Evolutionary conservation across 2,113 vertebrate species (phyloP).

Genomic region (Ctenomys sociabilis): DNA sequence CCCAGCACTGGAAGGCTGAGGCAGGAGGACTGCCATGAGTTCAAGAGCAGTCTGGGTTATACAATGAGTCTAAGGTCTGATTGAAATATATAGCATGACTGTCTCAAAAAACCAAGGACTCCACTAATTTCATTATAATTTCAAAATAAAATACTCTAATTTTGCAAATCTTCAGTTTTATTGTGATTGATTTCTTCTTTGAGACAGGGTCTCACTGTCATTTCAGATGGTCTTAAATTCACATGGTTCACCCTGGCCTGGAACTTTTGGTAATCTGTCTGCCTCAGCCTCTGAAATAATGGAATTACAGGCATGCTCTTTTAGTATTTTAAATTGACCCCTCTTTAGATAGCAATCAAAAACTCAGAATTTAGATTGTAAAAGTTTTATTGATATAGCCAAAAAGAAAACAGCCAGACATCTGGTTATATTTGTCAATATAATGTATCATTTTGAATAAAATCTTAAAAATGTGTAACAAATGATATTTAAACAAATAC

Average conservation of each 20-base stretch:
- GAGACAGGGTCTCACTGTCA: not conserved
- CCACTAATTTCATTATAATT: conserved; percentile 1
- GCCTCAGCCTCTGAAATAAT: not conserved
- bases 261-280: not conserved
- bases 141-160: conserved; percentile 53
- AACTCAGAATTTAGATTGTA: conserved; percentile 73
- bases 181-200: not conserved
- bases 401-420: conserved; percentile 81
- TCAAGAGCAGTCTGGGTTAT: not conserved
- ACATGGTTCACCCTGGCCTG: not conserved
- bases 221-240: not conserved
- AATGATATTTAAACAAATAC: conserved; percentile 74
- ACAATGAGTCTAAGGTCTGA: not conserved
- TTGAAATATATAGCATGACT: not conserved
- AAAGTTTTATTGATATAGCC: conserved; percentile 87
- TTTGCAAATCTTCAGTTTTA: not conserved
- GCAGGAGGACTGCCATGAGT: not conserved
- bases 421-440: conserved; percentile 75
- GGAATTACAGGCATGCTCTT: not conserved
- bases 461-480: conserved; percentile 80
- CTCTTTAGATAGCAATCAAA: conserved; percentile 45
- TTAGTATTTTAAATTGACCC: conserved; percentile 42
- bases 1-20: not conserved
- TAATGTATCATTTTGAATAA: conserved; percentile 73
- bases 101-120: not conserved